These are phyloP conservation scores for Rhynchopsitta pachyrhyncha DNA, from an alignment of 2,113 vertebrate species.

Conservation along the genomic window DNA sequence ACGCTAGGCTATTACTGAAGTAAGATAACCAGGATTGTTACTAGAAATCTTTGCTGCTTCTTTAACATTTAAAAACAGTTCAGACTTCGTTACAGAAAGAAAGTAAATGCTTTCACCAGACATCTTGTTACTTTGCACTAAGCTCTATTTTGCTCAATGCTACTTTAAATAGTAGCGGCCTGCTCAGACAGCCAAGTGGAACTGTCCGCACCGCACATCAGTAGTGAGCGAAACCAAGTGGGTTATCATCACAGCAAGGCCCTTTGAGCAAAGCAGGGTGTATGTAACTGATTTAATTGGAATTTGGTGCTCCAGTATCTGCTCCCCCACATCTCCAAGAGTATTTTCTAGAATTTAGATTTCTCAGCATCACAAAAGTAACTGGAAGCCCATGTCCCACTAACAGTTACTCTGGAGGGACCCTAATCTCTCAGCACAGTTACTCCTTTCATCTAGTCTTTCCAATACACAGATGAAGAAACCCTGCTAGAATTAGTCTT, in stretches of 20 bases:
- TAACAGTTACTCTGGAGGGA: background rate
- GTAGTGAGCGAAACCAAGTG: slow-evolving; percentile 59
- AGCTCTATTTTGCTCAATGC: background rate
- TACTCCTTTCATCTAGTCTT: background rate
- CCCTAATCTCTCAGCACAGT: background rate
- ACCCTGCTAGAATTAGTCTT: background rate
- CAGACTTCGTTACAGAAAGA: background rate
- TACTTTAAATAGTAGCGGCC: background rate
- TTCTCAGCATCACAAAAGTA: background rate
- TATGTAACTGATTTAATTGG: background rate
- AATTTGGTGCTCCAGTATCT: background rate
- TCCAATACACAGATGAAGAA: background rate
- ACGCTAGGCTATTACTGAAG: background rate
- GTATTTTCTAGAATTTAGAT: background rate
- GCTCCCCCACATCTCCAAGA: background rate
- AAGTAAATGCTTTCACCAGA: background rate
- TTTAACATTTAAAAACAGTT: background rate
- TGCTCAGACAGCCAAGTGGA: slow-evolving; percentile 71
- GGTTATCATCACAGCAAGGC: slow-evolving; percentile 54
- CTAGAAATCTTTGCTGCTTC: background rate
- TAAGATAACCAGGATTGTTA: background rate
- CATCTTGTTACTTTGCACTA: background rate
- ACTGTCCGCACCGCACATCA: slow-evolving; percentile 39
- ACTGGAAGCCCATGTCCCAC: background rate
- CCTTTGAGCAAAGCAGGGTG: background rate